Conservation (phyloP, 1,140 invertebrate species). For the Ceratina australensis region DNA sequence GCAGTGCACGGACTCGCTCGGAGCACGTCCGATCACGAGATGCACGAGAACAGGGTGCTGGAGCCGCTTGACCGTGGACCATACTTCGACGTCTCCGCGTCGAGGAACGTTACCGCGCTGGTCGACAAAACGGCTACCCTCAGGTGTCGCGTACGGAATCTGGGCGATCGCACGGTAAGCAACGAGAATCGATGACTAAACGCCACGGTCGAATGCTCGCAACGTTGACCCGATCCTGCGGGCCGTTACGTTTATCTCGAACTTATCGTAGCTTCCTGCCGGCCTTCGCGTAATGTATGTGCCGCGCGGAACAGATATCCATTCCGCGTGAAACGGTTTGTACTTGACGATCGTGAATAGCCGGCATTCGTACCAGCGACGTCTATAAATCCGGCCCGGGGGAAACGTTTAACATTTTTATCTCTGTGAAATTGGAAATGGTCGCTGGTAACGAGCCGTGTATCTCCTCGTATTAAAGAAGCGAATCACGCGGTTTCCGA, state of each 20-base stretch:
- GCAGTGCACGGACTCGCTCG: constrained; percentile 71
- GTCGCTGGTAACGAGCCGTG: not conserved
- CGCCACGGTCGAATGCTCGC: not conserved
- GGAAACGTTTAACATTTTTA: too few species aligned
- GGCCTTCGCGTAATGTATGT: too few species aligned
- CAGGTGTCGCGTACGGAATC: constrained; percentile 88
- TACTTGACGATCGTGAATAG: too few species aligned
- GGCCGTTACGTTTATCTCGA: too few species aligned
- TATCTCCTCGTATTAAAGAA: not conserved
- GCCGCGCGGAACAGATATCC: too few species aligned
- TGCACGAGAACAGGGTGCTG: constrained; percentile 68
- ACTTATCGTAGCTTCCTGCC: too few species aligned
- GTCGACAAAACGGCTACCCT: constrained; percentile 89
- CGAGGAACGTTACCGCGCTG: constrained; percentile 89
- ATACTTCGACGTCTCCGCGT: constrained; percentile 86
- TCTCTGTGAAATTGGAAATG: too few species aligned
- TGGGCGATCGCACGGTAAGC: constrained; percentile 88
- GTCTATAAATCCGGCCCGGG: too few species aligned
- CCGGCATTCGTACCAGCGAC: too few species aligned
- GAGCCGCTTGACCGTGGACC: constrained; percentile 82
- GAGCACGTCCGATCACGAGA: constrained; percentile 71
- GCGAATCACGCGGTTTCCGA: not conserved
- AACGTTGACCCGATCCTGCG: too few species aligned
- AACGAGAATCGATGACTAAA: not conserved
- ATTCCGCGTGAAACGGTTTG: too few species aligned